phyloP scores from a whole-genome alignment of 2,888 invertebrate genomes.

The Girardia tigrina region DNA sequence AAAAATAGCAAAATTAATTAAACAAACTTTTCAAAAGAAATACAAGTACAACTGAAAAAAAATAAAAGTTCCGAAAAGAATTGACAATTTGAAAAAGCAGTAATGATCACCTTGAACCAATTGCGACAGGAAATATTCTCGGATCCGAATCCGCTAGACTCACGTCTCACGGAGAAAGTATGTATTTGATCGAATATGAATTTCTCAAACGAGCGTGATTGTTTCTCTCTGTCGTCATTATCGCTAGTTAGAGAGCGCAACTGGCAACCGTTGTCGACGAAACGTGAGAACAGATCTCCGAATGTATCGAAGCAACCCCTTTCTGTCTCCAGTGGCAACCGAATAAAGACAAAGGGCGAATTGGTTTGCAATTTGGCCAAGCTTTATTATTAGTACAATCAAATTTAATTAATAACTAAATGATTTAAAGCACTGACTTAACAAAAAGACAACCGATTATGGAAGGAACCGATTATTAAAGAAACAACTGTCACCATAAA shows the following conservation, averaged over 20 bases:
- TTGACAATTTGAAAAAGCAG: no score
- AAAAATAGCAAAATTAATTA: no score
- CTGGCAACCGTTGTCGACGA: not conserved
- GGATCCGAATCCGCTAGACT: not conserved
- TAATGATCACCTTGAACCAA: conserved; percentile 9
- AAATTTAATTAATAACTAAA: no score
- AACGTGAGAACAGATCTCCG: not conserved
- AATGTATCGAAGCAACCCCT: not conserved
- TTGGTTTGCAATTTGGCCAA: conserved; percentile 3
- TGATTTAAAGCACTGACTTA: no score
- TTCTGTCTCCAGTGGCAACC: not conserved
- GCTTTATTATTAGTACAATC: no score
- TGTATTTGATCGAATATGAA: not conserved
- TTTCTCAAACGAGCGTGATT: not conserved
- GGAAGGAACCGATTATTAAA: no score
- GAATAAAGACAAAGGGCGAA: not conserved
- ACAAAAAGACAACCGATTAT: no score
- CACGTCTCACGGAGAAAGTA: not conserved
- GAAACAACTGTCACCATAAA: no score
- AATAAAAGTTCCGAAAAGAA: no score
- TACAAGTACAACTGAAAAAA: no score
- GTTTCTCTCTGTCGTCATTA: not conserved
- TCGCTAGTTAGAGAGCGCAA: not conserved
- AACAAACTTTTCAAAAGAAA: no score
- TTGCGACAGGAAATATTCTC: not conserved